phyloP scores from a whole-genome alignment of 2,888 invertebrate species.

The Zaprionus lineosus region DNA sequence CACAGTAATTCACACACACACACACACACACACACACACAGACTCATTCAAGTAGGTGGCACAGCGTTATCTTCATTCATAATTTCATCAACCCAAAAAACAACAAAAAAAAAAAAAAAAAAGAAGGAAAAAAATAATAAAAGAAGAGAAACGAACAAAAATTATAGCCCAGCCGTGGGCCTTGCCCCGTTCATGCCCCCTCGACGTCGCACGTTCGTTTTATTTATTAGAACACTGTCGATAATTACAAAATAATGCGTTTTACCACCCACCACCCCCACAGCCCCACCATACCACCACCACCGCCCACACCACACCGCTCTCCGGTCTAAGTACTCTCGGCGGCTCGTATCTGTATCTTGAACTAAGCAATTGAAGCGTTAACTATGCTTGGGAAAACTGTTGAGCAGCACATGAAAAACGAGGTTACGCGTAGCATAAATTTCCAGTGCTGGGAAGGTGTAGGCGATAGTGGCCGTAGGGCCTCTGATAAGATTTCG shows the following conservation, averaged over 20 bases:
- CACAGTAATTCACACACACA: neutral
- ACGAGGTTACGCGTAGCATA: conserved; percentile 71
- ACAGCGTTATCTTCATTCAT: conserved; percentile 78
- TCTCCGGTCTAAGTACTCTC: too few species aligned
- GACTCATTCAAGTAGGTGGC: conserved; percentile 44
- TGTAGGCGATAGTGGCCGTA: conserved; percentile 33
- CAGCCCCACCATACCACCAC: neutral
- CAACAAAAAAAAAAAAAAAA: conserved; percentile 9
- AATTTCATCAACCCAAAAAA: conserved; percentile 76
- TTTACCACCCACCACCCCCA: conserved; percentile 32
- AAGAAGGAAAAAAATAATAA: conserved; percentile 54
- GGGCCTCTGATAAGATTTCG: conserved; percentile 66
- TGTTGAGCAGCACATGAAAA: conserved; percentile 27
- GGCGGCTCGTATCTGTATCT: conserved; percentile 23
- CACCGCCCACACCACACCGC: too few species aligned
- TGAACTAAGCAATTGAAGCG: conserved; percentile 32
- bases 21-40: neutral
- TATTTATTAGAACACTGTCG: conserved; percentile 80
- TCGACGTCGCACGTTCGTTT: conserved; percentile 51
- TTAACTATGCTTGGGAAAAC: conserved; percentile 68
- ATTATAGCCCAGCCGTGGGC: conserved; percentile 42
- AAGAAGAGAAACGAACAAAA: conserved; percentile 11
- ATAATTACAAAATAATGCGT: conserved; percentile 81
- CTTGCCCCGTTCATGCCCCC: too few species aligned
- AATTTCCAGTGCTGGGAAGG: conserved; percentile 47